A percentile compares a stretch with the other conserved stretches of the same genome.
Conservation (phyloP, 1,140 invertebrate genomes). For the Zaprionus gabonicus region DNA sequence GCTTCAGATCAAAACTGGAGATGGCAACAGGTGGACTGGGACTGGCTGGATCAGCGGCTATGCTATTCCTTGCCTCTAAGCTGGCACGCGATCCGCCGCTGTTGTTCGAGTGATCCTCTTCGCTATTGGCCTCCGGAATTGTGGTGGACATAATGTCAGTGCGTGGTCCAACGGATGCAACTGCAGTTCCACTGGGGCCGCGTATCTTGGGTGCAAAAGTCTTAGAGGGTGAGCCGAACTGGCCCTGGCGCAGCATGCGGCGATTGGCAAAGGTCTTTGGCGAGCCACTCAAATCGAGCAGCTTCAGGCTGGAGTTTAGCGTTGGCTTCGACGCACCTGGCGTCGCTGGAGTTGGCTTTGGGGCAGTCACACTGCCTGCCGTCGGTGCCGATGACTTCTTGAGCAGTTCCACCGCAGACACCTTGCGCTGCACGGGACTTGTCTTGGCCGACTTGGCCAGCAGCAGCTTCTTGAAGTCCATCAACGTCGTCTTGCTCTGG, state of each 20-base stretch:
- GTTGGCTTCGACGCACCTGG: conserved; percentile 56
- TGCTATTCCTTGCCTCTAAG: conserved; percentile 34
- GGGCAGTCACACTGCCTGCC: conserved; percentile 2
- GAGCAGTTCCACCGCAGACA: conserved; percentile 93
- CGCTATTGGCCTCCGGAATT: conserved; percentile 92
- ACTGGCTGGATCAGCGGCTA: conserved; percentile 8
- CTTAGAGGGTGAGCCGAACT: conserved; percentile 86
- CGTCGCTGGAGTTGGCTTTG: conserved; percentile 29
- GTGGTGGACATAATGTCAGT: conserved; percentile 93
- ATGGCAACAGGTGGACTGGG: conserved; percentile 34
- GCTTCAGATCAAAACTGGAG: conserved; percentile 74
- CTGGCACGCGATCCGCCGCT: conserved; percentile 62
- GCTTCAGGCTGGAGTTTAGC: conserved; percentile 82
- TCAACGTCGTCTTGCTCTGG: conserved; percentile 88
- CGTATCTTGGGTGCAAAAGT: conserved; percentile 87
- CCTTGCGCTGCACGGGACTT: conserved; percentile 85
- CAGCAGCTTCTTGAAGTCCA: conserved; percentile 93
- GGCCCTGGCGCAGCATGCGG: conserved; percentile 86
- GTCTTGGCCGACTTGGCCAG: conserved; percentile 86
- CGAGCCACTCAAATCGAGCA: conserved; percentile 87
- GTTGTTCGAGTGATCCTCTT: conserved; percentile 86
- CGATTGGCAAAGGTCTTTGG: conserved; percentile 88
- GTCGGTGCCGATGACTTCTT: conserved; percentile 86
- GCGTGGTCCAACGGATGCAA: conserved; percentile 89
- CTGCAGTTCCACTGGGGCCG: conserved; percentile 85